A percentile compares a stretch with the other conserved stretches of the same genome.
Conservation (phyloP, 2,888 invertebrate genomes). For the Netelia fuscicornis region DNA sequence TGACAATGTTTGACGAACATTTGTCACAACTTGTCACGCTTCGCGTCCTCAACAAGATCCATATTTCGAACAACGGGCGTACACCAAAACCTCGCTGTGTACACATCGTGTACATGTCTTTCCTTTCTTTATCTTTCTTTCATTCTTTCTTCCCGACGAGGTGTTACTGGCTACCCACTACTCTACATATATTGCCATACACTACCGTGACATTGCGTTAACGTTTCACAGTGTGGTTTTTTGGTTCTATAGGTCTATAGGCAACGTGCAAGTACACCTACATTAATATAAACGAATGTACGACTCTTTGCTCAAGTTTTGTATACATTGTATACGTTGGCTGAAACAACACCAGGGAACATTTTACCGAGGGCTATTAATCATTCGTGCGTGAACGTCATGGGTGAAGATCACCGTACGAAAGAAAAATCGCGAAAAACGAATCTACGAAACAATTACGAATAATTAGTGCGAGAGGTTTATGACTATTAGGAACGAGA, state of each 20-base stretch:
- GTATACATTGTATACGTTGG: conserved; percentile 5
- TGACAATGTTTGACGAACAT: conserved; percentile 42
- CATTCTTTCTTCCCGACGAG: neutral
- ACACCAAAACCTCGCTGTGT: neutral
- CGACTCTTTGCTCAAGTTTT: conserved; percentile 31
- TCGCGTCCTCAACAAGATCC: conserved; percentile 8
- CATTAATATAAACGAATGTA: conserved; percentile 29
- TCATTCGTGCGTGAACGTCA: neutral
- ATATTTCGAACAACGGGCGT: conserved; percentile 16
- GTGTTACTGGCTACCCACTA: neutral
- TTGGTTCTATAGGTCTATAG: conserved; percentile 43
- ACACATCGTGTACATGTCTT: neutral
- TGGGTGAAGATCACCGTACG: neutral
- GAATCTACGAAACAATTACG: neutral
- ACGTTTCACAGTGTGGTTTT: conserved; percentile 28
- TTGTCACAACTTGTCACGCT: conserved; percentile 57
- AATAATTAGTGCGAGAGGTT: neutral
- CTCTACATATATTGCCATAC: conserved; percentile 24
- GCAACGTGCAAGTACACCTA: conserved; percentile 28
- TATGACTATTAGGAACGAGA: neutral
- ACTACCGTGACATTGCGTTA: conserved; percentile 48
- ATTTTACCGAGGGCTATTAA: conserved; percentile 26
- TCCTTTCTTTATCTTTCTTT: conserved; percentile 20
- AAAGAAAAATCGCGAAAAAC: neutral
- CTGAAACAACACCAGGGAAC: conserved; percentile 14